These are phyloP conservation scores for Cetonia aurata DNA, from an alignment of 2,888 invertebrate genomes.

Conservation along the genomic window DNA sequence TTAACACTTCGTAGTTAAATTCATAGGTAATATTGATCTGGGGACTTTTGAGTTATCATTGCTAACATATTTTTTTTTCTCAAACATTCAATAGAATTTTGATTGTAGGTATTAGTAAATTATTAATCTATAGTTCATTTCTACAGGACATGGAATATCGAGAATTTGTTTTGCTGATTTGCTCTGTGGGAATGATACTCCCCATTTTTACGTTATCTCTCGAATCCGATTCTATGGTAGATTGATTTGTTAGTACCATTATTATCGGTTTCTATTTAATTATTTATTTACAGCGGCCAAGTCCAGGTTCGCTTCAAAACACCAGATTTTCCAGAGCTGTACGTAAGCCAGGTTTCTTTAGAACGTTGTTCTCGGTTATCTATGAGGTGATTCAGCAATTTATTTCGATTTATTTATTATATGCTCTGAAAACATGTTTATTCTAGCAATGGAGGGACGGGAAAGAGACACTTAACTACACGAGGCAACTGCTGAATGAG, in stretches of 20 bases:
- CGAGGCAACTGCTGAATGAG: conserved; percentile 64
- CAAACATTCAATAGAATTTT: too few relatives aligned
- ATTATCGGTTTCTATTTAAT: background rate
- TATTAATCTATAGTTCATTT: too few relatives aligned
- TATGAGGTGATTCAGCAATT: conserved; percentile 56
- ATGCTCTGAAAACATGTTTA: conserved; percentile 40
- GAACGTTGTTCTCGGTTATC: conserved; percentile 59
- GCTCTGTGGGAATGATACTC: too few relatives aligned
- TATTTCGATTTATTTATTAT: conserved; percentile 31
- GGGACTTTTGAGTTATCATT: too few relatives aligned
- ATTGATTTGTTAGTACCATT: background rate
- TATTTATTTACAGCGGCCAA: background rate
- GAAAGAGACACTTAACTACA: conserved; percentile 65
- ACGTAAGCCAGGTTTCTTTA: conserved; percentile 59
- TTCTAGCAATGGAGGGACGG: conserved; percentile 69
- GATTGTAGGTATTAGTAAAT: too few relatives aligned
- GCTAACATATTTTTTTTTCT: too few relatives aligned
- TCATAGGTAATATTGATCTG: too few relatives aligned
- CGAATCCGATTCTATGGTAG: background rate
- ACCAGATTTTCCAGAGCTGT: conserved; percentile 47
- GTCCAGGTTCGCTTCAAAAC: background rate
- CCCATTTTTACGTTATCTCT: background rate
- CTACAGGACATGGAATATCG: too few relatives aligned
- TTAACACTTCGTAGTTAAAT: too few relatives aligned
- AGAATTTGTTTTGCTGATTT: too few relatives aligned